These are phyloP conservation scores for Zeus faber DNA, from an alignment of 2,113 vertebrate genomes.

Conservation along the genomic window DNA sequence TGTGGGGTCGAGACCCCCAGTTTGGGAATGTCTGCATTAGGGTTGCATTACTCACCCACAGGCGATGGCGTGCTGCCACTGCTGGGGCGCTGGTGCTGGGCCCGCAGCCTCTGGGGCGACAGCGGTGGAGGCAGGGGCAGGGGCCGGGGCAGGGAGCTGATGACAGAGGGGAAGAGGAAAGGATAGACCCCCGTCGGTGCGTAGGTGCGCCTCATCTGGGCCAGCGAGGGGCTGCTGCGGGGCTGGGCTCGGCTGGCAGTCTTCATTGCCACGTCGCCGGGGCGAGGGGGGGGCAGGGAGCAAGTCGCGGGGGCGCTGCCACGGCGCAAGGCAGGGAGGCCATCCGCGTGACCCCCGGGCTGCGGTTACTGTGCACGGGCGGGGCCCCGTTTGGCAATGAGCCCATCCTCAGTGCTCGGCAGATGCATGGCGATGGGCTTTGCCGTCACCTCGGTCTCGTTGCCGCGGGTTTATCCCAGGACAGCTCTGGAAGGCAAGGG, in stretches of 20 bases:
- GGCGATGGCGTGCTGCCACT: constrained; percentile 87
- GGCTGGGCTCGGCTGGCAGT: constrained; percentile 85
- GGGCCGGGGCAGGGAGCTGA: constrained; percentile 84
- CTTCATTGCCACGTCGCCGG: constrained; percentile 73
- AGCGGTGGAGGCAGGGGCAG: constrained; percentile 74
- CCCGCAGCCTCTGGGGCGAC: constrained; percentile 79
- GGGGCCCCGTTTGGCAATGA: constrained; percentile 6
- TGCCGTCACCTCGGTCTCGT: background rate
- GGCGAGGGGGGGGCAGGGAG: constrained; percentile 22
- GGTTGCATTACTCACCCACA: constrained; percentile 80
- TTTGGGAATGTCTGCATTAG: too few relatives aligned
- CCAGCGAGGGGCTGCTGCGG: constrained; percentile 81
- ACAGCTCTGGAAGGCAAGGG: constrained; percentile 42
- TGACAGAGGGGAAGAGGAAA: constrained; percentile 88
- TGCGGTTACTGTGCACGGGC: constrained; percentile 39
- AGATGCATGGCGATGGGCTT: constrained; percentile 37
- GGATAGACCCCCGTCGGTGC: constrained; percentile 82
- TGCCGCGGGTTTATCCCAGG: constrained; percentile 8
- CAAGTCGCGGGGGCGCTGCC: constrained; percentile 34
- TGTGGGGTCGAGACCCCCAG: too few relatives aligned
- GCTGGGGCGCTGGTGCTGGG: constrained; percentile 77
- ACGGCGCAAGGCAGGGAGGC: constrained; percentile 36
- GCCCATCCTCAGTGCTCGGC: background rate
- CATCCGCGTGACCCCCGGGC: constrained; percentile 51
- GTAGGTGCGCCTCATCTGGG: constrained; percentile 88